Evolutionary conservation across 1,140 invertebrate genomes (phyloP).

Genomic region (Drosophila kanapiae): DNA sequence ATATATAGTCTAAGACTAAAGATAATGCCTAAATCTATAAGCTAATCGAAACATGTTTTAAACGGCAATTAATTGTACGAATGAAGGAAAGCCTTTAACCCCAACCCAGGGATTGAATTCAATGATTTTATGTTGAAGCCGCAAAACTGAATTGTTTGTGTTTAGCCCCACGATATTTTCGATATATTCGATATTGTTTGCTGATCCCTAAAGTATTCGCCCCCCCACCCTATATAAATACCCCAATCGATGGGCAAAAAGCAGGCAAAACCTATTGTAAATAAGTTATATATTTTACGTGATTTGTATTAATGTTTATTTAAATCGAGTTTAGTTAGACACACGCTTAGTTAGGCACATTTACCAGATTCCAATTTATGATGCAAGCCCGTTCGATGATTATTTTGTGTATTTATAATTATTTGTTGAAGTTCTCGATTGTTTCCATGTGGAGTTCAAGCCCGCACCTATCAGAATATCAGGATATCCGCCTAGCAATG

Average conservation of each 20-base stretch:
- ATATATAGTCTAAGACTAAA: conserved; percentile 40
- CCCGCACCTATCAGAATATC: conserved; percentile 31
- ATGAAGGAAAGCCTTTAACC: conserved; percentile 16
- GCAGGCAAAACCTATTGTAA: conserved; percentile 44
- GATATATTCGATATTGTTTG: conserved; percentile 42
- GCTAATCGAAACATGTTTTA: conserved; percentile 34
- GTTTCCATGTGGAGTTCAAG: conserved; percentile 18
- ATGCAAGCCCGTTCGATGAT: conserved; percentile 29
- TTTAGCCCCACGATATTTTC: conserved; percentile 14
- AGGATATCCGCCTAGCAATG: conserved; percentile 48
- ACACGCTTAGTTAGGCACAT: conserved; percentile 63
- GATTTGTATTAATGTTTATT: conserved; percentile 48
- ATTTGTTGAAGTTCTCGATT: conserved; percentile 35
- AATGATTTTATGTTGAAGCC: conserved; percentile 39
- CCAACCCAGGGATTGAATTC: conserved; percentile 10
- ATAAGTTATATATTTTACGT: conserved; percentile 56
- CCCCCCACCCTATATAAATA: background rate
- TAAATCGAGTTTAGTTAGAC: conserved; percentile 61
- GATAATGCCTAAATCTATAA: conserved; percentile 14
- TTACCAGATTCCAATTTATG: conserved; percentile 65
- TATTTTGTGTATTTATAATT: conserved; percentile 40
- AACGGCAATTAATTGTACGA: conserved; percentile 17
- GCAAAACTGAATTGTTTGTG: conserved; percentile 29
- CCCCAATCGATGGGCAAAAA: background rate
- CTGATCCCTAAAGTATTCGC: conserved; percentile 38